phyloP scores from a whole-genome alignment of 2,888 invertebrate genomes.

The Sepioteuthis lessoniana region DNA sequence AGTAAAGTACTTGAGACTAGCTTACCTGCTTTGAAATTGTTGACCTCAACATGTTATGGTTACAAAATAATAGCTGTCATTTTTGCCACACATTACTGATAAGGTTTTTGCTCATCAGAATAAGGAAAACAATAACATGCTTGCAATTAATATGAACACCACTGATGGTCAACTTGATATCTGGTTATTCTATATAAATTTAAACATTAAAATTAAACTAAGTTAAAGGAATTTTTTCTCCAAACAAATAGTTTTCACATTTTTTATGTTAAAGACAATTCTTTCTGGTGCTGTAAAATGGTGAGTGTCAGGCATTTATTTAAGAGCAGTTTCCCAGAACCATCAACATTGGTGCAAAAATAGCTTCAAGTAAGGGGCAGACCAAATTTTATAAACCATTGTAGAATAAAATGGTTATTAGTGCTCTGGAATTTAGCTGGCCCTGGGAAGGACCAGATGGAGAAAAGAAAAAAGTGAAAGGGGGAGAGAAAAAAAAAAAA shows the following conservation, averaged over 20 bases:
- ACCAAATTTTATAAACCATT: neutral
- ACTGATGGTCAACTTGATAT: neutral
- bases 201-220: slow-evolving; percentile 1
- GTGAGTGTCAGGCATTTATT: neutral
- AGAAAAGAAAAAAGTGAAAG: neutral
- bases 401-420: neutral
- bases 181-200: neutral
- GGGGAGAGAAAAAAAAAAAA: neutral
- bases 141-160: neutral
- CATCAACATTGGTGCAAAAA: slow-evolving; percentile 14
- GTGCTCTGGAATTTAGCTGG: neutral
- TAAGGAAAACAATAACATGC: too few relatives aligned
- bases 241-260: neutral
- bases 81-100: too few relatives aligned
- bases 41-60: too few relatives aligned
- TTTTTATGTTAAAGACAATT: slow-evolving; percentile 1
- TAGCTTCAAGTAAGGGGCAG: slow-evolving; percentile 24
- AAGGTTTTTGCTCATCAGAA: too few relatives aligned
- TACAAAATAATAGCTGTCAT: too few relatives aligned
- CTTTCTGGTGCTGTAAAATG: neutral
- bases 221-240: neutral
- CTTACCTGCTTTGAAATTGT: too few relatives aligned
- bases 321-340: slow-evolving; percentile 33
- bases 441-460: neutral
- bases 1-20: too few relatives aligned